phyloP scores from a whole-genome alignment of 2,888 invertebrate species.

The Erebia ligea region DNA sequence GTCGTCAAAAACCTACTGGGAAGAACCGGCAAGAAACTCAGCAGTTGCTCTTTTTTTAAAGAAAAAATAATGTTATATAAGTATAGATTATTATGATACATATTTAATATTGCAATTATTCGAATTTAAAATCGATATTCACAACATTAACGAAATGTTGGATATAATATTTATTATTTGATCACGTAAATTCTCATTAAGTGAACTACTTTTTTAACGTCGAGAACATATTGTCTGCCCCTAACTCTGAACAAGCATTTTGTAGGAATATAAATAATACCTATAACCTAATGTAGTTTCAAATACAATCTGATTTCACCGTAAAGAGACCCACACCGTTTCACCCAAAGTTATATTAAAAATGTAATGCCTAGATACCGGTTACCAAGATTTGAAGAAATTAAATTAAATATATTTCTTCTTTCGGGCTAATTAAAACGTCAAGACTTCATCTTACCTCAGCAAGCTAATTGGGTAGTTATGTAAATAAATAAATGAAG shows the following conservation, averaged over 20 bases:
- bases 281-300: slow-evolving; percentile 28
- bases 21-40: too few species aligned
- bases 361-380: slow-evolving; percentile 51
- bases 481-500: not conserved
- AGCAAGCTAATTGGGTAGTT: not conserved
- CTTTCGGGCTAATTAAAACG: slow-evolving; percentile 1
- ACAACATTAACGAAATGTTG: slow-evolving; percentile 7
- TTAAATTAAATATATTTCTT: slow-evolving; percentile 30
- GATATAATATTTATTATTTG: slow-evolving; percentile 29
- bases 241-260: slow-evolving; percentile 20
- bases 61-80: too few species aligned
- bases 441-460: not conserved
- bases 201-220: slow-evolving; percentile 1
- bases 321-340: too few species aligned
- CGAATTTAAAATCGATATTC: slow-evolving; percentile 20
- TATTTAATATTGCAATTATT: slow-evolving; percentile 19
- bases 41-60: too few species aligned
- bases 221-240: slow-evolving; percentile 17
- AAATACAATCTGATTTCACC: slow-evolving; percentile 56
- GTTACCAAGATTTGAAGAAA: slow-evolving; percentile 34
- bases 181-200: slow-evolving; percentile 36
- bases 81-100: slow-evolving; percentile 15
- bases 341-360: slow-evolving; percentile 61
- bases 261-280: not conserved
- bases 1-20: too few species aligned